These are phyloP conservation scores for Takifugu bimaculatus DNA, from an alignment of 2,113 vertebrate genomes.

Conservation along the genomic window DNA sequence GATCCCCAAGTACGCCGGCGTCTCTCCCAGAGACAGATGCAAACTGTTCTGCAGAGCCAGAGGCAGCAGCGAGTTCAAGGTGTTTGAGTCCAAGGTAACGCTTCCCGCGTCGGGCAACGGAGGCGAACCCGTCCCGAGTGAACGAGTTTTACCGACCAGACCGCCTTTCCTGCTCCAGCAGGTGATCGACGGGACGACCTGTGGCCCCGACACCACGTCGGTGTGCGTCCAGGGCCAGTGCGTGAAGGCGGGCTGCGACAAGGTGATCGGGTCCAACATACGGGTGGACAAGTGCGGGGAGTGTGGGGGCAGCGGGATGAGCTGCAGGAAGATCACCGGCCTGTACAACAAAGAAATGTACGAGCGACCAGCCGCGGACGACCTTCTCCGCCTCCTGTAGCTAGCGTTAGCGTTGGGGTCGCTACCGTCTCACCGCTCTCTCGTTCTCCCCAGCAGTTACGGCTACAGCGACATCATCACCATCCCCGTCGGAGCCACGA, in stretches of 20 bases:
- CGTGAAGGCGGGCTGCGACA: constrained; percentile 95
- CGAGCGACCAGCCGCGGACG: constrained; percentile 1
- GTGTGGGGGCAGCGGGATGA: constrained; percentile 85
- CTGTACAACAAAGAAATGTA: constrained; percentile 82
- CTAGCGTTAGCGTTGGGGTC: too few relatives aligned
- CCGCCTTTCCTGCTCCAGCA: constrained; percentile 40
- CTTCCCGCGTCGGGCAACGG: too few relatives aligned
- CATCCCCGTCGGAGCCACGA: constrained; percentile 89
- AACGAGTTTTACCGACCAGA: too few relatives aligned
- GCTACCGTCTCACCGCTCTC: not conserved
- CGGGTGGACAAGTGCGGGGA: constrained; percentile 92
- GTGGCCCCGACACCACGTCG: constrained; percentile 90
- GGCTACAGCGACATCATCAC: constrained; percentile 94
- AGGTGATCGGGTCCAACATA: constrained; percentile 86
- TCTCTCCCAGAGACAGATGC: constrained; percentile 90
- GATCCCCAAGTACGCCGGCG: constrained; percentile 92
- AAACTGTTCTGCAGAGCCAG: constrained; percentile 90
- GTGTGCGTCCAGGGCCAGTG: constrained; percentile 95
- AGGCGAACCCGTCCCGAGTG: not conserved
- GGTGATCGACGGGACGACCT: constrained; percentile 92
- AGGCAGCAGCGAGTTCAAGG: constrained; percentile 90
- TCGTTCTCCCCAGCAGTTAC: constrained; percentile 70
- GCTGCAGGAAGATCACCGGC: constrained; percentile 87
- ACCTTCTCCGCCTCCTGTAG: too few relatives aligned
- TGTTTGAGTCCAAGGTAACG: constrained; percentile 90